Conservation (phyloP, 2,113 vertebrate genomes). For the Sminthopsis crassicaudata region DNA sequence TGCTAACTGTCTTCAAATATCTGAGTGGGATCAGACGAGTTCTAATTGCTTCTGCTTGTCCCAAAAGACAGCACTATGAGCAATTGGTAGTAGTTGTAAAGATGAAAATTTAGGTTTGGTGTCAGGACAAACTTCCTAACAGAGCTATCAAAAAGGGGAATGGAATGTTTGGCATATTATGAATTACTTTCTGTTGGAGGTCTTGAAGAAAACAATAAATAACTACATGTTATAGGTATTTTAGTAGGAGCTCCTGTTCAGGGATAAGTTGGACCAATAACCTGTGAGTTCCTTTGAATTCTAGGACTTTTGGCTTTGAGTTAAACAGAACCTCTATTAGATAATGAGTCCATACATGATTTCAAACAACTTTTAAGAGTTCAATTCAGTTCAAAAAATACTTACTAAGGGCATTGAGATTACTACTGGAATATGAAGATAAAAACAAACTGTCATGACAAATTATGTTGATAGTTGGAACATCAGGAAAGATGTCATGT, state of each 20-base stretch:
- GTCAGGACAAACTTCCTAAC: background rate
- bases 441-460: background rate
- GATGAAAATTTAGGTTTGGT: background rate
- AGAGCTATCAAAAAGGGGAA: background rate
- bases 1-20: background rate
- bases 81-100: background rate
- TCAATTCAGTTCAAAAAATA: background rate
- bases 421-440: background rate
- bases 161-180: background rate
- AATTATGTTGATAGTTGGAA: no score
- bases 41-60: background rate
- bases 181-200: background rate
- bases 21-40: background rate
- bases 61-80: background rate
- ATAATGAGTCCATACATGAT: background rate
- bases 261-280: no score
- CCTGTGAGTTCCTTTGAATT: no score
- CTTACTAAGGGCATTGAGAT: no score
- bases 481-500: no score
- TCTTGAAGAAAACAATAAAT: background rate
- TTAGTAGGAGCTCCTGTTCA: background rate
- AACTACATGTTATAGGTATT: background rate
- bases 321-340: background rate
- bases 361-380: background rate
- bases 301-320: no score